A percentile compares a stretch with the other conserved stretches of the same genome.
phyloP scores from a whole-genome alignment of 2,113 vertebrate genomes.

The Miniopterus natalensis region DNA sequence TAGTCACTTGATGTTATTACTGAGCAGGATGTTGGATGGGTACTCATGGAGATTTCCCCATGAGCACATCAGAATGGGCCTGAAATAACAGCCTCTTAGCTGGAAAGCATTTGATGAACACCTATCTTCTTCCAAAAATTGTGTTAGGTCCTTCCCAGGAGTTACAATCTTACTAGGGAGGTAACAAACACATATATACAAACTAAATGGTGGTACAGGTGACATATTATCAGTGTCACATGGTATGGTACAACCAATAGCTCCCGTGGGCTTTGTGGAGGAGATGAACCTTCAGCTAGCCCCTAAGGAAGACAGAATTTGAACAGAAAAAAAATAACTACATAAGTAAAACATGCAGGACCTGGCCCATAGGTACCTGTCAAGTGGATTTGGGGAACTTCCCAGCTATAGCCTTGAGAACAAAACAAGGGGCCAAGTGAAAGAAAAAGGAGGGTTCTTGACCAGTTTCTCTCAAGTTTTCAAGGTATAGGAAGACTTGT shows the following conservation, averaged over 20 bases:
- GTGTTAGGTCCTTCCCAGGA: background rate
- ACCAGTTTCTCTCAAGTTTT: conserved; percentile 47
- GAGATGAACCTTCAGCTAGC: background rate
- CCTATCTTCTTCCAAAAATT: conserved; percentile 34
- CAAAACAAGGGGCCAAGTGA: background rate
- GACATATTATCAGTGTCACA: background rate
- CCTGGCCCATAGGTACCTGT: background rate
- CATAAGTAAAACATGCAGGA: background rate
- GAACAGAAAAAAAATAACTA: background rate
- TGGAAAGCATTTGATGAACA: conserved; percentile 33
- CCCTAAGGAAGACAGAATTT: background rate
- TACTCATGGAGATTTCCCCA: background rate
- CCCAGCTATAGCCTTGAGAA: background rate
- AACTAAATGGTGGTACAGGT: background rate
- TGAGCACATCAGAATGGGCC: background rate
- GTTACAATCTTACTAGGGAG: background rate
- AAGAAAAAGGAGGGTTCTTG: background rate
- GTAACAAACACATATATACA: background rate
- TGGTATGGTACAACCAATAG: background rate
- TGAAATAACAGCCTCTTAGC: background rate
- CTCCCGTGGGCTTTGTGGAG: background rate
- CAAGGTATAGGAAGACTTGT: background rate
- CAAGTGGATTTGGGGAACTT: background rate
- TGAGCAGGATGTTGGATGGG: background rate
- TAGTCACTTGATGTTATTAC: background rate